Evolutionary conservation across 1,140 invertebrate genomes (phyloP), one percentile per base, ranked within the genome.

Genomic region (Drosophila willistoni): DNA sequence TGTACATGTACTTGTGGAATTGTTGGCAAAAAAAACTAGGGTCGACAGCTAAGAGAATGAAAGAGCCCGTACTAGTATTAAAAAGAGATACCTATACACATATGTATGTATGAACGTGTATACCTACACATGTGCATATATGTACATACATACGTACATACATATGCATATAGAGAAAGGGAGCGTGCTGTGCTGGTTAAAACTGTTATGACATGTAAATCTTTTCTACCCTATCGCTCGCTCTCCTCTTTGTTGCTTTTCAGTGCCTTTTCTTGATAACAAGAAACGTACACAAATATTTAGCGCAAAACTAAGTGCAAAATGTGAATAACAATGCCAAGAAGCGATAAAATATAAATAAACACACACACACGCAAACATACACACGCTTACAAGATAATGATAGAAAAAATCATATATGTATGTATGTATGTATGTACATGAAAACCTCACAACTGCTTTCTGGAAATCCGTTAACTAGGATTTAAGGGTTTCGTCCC

Each of bases 311-410:
- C 64, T 56, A 64, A 83, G 63, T 81, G 73, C 71, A 77, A 79
- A 86, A 79, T 69, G 66, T 73, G 67, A 81, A 90, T 68, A 90
- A 90, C 75, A 90, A 77, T 72, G 79, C 69, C 68, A 76, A 41
- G 34, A 60, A 65, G 41, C 65, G 85, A 90, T 85, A 85, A 90
- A 90, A 77, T 84, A 89, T 67, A 89, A 73, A 68, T 71, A 73
- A 83, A 80, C 66, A 74, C 39, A 71, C 68, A 7, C 57, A 69
- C 51, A 22, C 19, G 19, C 1, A 1, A 1, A 68, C 54, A 65
- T 22, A 34, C 13, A 29, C 12, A 55, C 3, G 12, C 12, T 39
- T 13, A 39, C 36, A 39, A 10, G 13, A 36, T 9, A 36, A 22
- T 34, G 9, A 55, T 25, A 56, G 19, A 65, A 12, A 29, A 19